Percentiles rank a stretch among this genome's conserved stretches.
These are phyloP conservation scores for Holcopasites calliopsidis DNA, from an alignment of 1,140 invertebrate genomes.

Conservation along the genomic window DNA sequence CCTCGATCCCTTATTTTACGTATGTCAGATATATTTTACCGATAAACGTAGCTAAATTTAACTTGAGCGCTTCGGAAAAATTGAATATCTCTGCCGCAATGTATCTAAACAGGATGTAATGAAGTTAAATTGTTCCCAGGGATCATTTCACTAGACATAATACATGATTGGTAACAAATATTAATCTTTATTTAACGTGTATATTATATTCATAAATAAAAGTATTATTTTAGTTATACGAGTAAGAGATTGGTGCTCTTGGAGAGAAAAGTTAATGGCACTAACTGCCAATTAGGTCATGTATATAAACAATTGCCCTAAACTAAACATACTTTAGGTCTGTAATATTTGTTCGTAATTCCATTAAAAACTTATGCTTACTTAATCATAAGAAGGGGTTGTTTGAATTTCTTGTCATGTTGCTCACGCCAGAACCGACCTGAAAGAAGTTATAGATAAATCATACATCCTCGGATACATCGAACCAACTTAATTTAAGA, in stretches of 20 bases:
- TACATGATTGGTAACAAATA: constrained; percentile 75
- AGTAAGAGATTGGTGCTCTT: constrained; percentile 75
- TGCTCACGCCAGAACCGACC: constrained; percentile 75
- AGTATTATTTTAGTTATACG: constrained; percentile 70
- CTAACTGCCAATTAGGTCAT: constrained; percentile 75
- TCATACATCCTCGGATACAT: not conserved
- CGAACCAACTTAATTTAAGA: not conserved
- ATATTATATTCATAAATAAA: constrained; percentile 78
- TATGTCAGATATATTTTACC: constrained; percentile 15
- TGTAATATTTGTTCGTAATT: constrained; percentile 72
- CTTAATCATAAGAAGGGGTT: constrained; percentile 79
- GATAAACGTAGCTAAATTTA: too few species aligned
- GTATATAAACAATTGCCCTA: constrained; percentile 71
- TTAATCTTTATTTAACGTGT: constrained; percentile 77
- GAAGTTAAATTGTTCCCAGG: too few species aligned
- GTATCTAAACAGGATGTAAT: too few species aligned
- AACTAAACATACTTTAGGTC: constrained; percentile 67
- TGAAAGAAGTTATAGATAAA: constrained; percentile 49
- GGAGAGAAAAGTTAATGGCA: constrained; percentile 75
- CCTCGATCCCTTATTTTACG: constrained; percentile 5
- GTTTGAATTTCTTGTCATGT: constrained; percentile 77
- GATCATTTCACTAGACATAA: constrained; percentile 39
- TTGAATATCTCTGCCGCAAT: too few species aligned
- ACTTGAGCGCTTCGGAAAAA: too few species aligned
- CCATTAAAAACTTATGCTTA: constrained; percentile 57